A percentile compares a stretch with the other conserved stretches of the same genome.
phyloP scores from a whole-genome alignment of 1,140 invertebrate species.

The Drosophila melanica region DNA sequence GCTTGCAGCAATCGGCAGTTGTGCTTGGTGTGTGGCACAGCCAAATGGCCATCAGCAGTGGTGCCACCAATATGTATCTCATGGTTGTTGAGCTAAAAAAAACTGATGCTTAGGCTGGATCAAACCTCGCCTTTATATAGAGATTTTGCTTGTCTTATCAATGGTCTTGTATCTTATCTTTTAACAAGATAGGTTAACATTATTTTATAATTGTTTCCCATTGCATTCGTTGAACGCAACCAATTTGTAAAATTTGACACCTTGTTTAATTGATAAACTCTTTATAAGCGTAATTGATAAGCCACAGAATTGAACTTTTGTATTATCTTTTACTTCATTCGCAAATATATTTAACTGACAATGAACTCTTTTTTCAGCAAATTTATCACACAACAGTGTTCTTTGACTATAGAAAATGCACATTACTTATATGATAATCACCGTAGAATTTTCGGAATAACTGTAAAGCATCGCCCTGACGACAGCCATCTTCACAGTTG shows the following conservation, averaged over 20 bases:
- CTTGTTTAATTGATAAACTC: background rate
- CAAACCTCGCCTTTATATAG: background rate
- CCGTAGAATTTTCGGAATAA: slow-evolving; percentile 15
- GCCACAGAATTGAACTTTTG: too few species aligned
- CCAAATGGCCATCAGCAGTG: slow-evolving; percentile 20
- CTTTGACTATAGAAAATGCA: slow-evolving; percentile 10
- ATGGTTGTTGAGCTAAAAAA: background rate
- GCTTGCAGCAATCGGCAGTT: slow-evolving; percentile 40
- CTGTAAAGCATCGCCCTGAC: slow-evolving; percentile 1
- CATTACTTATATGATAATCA: slow-evolving; percentile 2
- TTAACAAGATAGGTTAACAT: background rate
- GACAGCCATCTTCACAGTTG: slow-evolving; percentile 21
- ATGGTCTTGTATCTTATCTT: background rate
- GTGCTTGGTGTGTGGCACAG: slow-evolving; percentile 6
- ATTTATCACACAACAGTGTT: background rate
- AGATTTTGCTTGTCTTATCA: background rate
- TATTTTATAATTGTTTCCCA: slow-evolving; percentile 6
- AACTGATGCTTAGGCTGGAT: background rate
- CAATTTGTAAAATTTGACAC: background rate
- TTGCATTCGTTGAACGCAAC: background rate
- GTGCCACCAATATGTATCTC: background rate
- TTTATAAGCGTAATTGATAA: too few species aligned
- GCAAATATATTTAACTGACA: too few species aligned
- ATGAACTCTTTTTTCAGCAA: too few species aligned
- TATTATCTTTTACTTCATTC: too few species aligned